Base-by-base conservation (phyloP, 2,888 invertebrate species). In the Ethmia dodecea region DNA sequence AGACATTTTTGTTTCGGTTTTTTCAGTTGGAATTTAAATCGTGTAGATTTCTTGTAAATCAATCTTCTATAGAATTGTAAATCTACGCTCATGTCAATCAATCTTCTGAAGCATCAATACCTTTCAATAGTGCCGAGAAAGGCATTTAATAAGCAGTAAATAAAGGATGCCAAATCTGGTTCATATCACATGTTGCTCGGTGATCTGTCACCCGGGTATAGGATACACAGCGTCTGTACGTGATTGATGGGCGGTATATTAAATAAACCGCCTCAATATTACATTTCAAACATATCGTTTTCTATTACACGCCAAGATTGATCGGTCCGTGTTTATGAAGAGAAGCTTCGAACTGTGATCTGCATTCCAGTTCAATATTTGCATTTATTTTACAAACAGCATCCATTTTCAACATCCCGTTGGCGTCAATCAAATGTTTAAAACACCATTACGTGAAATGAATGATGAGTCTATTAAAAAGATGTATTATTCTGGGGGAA, bases 231-330 rank as follows among this genome's bases (percentile, higher is more conserved):
- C 60, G 65, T 61, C 57, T 60, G 55, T 43, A 42, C 42, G 60
- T 80, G 83, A 84, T 84, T 77, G 83, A 84, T 84, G 71, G 66
- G 55, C 63, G 61, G 59, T 73, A 75, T 79, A 81, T 79, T 81
- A 77, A 83, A 83, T 81, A 80, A 78, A 76, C 71, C 76, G 55
- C 60, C 59, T 58, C 69, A 59, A 77, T 80, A 79, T 83, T 73
- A 73, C 78, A 60, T 78, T 80, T 76, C 74, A 75, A 77, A 77
- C 67, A 72, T 69, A 77, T 76, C 65, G 68, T 64, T 69, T 68
- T 67, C 71, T 71, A 71, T 74, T 63, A 75, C 64, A 65, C 39
- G 51, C 40, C 45, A 66, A 74, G 79, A 83, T 80, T 77, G 81
- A 83, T 84, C 65, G 76, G 64, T 57, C 51, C 44, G 37, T 60